These are phyloP conservation scores for Mythimna vitellina DNA, from an alignment of 2,888 invertebrate species.

Conservation along the genomic window DNA sequence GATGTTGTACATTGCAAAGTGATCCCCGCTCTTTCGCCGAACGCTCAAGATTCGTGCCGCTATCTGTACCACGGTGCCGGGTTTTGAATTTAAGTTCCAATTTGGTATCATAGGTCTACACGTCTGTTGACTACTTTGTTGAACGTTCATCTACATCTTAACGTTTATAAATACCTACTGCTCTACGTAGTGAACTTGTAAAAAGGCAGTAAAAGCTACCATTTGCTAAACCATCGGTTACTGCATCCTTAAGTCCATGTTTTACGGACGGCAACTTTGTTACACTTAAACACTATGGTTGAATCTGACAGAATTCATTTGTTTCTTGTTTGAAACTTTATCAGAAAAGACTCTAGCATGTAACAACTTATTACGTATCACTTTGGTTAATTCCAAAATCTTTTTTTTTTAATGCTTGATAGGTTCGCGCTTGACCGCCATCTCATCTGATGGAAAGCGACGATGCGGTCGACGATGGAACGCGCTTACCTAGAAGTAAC, in stretches of 20 bases:
- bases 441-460: no score
- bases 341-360: background rate
- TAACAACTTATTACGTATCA: background rate
- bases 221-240: conserved; percentile 9
- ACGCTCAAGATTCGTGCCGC: no score
- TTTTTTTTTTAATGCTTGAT: no score
- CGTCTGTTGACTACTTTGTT: conserved; percentile 7
- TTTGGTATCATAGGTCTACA: background rate
- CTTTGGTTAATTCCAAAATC: background rate
- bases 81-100: no score
- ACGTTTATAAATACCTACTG: conserved; percentile 19
- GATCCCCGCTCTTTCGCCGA: no score
- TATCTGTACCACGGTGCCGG: no score
- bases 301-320: background rate
- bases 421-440: no score
- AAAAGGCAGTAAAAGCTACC: conserved; percentile 9
- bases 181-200: background rate
- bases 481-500: no score
- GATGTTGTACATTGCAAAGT: no score
- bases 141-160: background rate
- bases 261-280: conserved; percentile 19
- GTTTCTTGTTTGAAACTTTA: background rate
- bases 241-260: background rate
- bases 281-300: background rate
- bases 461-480: no score